phyloP scores from a whole-genome alignment of 2,888 invertebrate species.

The Cheiracanthium punctorium region DNA sequence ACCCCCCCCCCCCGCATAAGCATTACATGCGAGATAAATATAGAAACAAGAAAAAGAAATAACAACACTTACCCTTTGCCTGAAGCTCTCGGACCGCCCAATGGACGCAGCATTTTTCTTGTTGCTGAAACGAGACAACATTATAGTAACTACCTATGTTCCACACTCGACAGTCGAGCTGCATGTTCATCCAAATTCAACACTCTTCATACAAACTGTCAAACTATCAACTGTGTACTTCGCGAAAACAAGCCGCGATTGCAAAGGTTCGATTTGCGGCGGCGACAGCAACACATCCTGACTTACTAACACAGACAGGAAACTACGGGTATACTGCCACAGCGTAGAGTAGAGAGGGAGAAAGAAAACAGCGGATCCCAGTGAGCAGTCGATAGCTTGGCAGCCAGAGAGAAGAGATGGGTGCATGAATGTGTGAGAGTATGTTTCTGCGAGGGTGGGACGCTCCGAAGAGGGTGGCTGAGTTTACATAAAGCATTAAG shows the following conservation, averaged over 20 bases:
- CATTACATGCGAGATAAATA: neutral
- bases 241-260: neutral
- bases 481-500: neutral
- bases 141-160: constrained; percentile 17
- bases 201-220: neutral
- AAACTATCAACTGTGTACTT: constrained; percentile 9
- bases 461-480: neutral
- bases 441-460: constrained; percentile 2
- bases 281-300: constrained; percentile 42
- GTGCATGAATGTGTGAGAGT: neutral
- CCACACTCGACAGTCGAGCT: constrained; percentile 10
- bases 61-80: constrained; percentile 79
- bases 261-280: neutral
- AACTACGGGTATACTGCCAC: constrained; percentile 33
- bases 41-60: constrained; percentile 19
- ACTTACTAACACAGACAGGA: constrained; percentile 25
- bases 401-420: neutral
- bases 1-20: no score
- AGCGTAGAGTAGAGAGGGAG: neutral
- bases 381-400: neutral
- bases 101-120: constrained; percentile 74
- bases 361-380: constrained; percentile 9
- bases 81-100: constrained; percentile 85
- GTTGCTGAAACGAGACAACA: constrained; percentile 72
- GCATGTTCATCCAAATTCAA: constrained; percentile 30